These are phyloP conservation scores for Zaprionus inermis DNA, from an alignment of 1,140 invertebrate species.

Conservation along the genomic window DNA sequence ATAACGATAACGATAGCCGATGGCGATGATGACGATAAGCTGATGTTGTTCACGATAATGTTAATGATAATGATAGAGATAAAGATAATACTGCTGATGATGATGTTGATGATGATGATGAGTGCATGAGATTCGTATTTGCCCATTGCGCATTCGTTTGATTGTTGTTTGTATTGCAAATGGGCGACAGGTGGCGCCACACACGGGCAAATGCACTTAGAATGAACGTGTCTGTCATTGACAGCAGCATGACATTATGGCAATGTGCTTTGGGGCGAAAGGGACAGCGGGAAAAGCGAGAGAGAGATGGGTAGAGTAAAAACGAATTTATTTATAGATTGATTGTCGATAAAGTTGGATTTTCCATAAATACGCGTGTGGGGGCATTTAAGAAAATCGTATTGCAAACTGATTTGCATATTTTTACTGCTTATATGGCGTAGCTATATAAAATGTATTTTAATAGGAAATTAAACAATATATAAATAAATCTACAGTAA, in stretches of 20 bases:
- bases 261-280: neutral
- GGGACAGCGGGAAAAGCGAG: neutral
- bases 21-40: constrained; percentile 13
- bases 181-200: constrained; percentile 56
- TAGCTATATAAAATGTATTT: no score
- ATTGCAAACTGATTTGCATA: neutral
- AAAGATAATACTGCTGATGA: neutral
- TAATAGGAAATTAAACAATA: no score
- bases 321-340: neutral
- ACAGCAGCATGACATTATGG: constrained; percentile 6
- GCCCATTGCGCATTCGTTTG: constrained; percentile 41
- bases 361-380: neutral
- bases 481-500: no score
- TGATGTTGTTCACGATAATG: constrained; percentile 19
- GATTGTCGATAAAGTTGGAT: neutral
- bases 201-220: constrained; percentile 23
- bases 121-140: constrained; percentile 34
- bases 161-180: constrained; percentile 41
- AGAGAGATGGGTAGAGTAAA: neutral
- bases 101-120: constrained; percentile 7
- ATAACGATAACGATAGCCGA: constrained; percentile 31
- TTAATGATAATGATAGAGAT: constrained; percentile 31
- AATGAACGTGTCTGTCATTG: constrained; percentile 24
- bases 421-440: no score
- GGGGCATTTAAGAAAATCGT: neutral